These are phyloP conservation scores for Xyrauchen texanus DNA, from an alignment of 2,113 vertebrate species.

Conservation along the genomic window DNA sequence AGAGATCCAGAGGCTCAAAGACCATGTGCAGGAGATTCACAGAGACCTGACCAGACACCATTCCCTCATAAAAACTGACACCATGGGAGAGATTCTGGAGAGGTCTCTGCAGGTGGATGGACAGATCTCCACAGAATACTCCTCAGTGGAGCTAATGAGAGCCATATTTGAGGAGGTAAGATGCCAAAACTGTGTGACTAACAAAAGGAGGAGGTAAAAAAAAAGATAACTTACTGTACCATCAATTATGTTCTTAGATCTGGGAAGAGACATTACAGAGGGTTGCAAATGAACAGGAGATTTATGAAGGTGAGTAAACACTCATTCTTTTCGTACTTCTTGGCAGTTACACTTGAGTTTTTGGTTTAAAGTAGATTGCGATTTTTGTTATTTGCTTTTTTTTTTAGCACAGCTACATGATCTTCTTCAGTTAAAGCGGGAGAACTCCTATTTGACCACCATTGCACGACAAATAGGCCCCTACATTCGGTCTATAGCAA, in stretches of 20 bases:
- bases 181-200: not conserved
- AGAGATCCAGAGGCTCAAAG: conserved; percentile 80
- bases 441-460: conserved; percentile 80
- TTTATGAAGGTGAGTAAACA: conserved; percentile 81
- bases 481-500: conserved; percentile 81
- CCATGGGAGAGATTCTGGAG: conserved; percentile 79
- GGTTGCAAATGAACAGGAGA: conserved; percentile 83
- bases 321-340: not conserved
- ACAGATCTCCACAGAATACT: conserved; percentile 74
- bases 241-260: conserved; percentile 65
- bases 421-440: conserved; percentile 80
- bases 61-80: conserved; percentile 80
- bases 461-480: conserved; percentile 83
- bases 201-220: not conserved
- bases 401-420: conserved; percentile 82
- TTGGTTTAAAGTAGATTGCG: not conserved
- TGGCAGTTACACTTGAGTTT: not conserved
- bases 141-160: conserved; percentile 74
- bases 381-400: not conserved
- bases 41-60: conserved; percentile 86
- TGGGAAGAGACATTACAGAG: conserved; percentile 85
- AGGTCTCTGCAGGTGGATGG: conserved; percentile 77
- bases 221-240: not conserved
- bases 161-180: conserved; percentile 80
- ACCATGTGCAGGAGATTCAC: conserved; percentile 84